Base-by-base conservation (phyloP, 2,888 invertebrate genomes). In the Microchrysa polita region DNA sequence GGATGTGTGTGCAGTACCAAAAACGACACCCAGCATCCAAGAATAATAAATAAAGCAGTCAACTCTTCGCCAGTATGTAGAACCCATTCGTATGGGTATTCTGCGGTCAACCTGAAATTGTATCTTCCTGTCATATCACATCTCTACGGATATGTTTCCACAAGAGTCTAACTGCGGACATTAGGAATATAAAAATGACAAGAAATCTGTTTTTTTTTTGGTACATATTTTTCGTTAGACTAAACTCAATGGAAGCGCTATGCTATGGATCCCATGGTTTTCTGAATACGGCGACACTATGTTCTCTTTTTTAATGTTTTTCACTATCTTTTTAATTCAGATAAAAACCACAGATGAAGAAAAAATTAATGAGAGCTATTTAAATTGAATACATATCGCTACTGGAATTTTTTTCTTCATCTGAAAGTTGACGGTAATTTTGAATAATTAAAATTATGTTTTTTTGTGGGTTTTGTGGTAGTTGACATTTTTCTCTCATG, bases 381-480 rank as follows among this genome's bases (percentile, higher is more conserved):
- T 34, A 18, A 55, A 55, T 20, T 55, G 55, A 55, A 16, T 20
- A 20, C 55, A 55, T 55, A 55, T 55, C 18, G 55, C 55, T 55
- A 55, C 55, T 20, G 55, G 55, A 55, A 55, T 55, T 55, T 55
- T 20, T 48, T 34, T 34, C 27, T 5, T n/a, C n/a, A n/a, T n/a
- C n/a, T n/a, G n/a, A n/a, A n/a, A n/a, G n/a, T n/a, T 34, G 27
- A 2, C 27, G 55, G 55, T 18, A 48, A n/a, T 55, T 55, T 55
- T 55, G 10, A 55, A 55, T 55, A 20, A 55, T 55, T 55, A 55
- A 55, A 55, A 55, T 16, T n/a, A 20, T 20, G 55, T 55, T 34
- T 34, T 55, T 55, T 55, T 55, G 27, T 20, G 2, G 18, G 7
- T 7, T 16, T 55, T 55, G 18, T 55, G 4, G 5, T 18, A 18